Evolutionary conservation across 1,140 invertebrate genomes (phyloP), one percentile per base, ranked within the genome.

Genomic region (Papilio helenus): DNA sequence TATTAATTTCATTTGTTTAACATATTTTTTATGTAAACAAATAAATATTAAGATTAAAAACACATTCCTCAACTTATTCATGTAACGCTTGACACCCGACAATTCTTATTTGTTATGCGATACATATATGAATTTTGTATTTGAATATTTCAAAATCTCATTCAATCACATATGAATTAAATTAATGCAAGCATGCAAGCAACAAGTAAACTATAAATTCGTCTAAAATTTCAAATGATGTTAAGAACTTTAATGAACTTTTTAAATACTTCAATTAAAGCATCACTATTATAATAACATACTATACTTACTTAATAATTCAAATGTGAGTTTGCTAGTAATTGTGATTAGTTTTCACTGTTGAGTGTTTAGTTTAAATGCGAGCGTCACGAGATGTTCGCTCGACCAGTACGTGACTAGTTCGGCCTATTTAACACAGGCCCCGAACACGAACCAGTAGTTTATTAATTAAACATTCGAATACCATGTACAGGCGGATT

Each of bases 371-470:
- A 74, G 55, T 23, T 34, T 71, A 76, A 76, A 71, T 76, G 81
- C 77, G 81, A 83, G 81, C 84, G 80, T 87, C 85, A 88, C 86
- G 86, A 87, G 90, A 89, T 87, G 88, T 82, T 86, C 87, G 85
- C 85, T 87, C 87, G 86, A 83, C 88, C 82, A 81, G 84, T 84
- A 86, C 92, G 92, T 94, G 92, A 94, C 92, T 90, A 74, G 91
- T 81, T 91, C 85, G 92, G 90, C 92, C 92, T 90, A 82, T 92
- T 93, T 88, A 79, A 80, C 89, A 87, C 92, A 92, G 91, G 89
- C 92, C 92, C 86, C 91, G 85, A 86, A 87, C 85, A 87, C 86
- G 83, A 90, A 86, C 84, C 77, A 87, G 82, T 84, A 83, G 82
- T 85, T 90, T 89, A 88, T 89, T 92, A 90, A 91, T 92, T 93